Evolutionary conservation across 2,797 vertebrate genomes (phyloP), one percentile per base, ranked within the genome.

Genomic region (Mareca strepera): DNA sequence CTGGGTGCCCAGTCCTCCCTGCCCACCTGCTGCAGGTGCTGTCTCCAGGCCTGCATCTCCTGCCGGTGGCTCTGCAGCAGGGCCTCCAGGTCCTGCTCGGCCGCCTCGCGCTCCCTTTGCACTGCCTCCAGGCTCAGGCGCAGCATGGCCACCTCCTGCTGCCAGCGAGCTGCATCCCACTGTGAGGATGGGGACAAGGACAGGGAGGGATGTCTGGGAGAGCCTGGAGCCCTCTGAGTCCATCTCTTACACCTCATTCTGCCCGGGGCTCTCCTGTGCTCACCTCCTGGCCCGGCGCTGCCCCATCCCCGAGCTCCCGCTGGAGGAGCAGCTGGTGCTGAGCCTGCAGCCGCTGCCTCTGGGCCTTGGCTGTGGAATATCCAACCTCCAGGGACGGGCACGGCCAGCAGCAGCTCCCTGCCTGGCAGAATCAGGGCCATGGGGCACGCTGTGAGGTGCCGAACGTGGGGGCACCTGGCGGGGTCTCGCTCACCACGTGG

Each of bases 91-190:
- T 98, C 98, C 86, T 76, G 92, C 90, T 98, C 97, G 0, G 98
- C 98, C 3, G 97, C 97, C 44, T 97, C 97, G 76, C 94, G 97
- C 88, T 99, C 98, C n/a, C 96, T 94, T 39, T 70, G 95, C 15
- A 99, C 97, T 44, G 98, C 98, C 82, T 99, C 98, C 43, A 98
- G 96, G 96, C 98, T 98, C 81, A 98, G 94, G 66, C 98, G 95
- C 92, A 99, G 95, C 26, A 93, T 62, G 4, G 90, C 93, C 91
- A 98, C 97, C 93, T 99, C 98, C 93, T 69, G 93, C 87, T 88
- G 96, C 97, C 98, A 95, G 91, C 95, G 92, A 81, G 94, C 90
- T 41, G 97, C 67, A 72, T 98, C 98, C 97, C 93, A 89, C 96
- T 93, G 17, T 93, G 17, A 95, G 35, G 8, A 68, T 15, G 41